Evolutionary conservation across 1,140 invertebrate genomes (phyloP).

Genomic region (Drosophila takahashii): DNA sequence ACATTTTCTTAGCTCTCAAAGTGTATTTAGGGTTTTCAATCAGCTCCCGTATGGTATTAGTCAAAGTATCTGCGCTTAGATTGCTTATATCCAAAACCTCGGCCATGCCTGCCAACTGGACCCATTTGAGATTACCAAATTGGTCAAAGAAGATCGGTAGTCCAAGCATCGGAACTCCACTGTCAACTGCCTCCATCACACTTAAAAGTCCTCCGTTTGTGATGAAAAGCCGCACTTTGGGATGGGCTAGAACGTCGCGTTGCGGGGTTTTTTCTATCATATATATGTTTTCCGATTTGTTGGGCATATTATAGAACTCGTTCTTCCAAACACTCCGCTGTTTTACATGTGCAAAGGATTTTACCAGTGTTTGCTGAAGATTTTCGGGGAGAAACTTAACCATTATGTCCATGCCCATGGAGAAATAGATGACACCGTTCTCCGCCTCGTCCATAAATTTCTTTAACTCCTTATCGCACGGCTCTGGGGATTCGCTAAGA

Average conservation of each 20-base stretch:
- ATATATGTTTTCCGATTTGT: slow-evolving; percentile 87
- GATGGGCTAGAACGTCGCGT: slow-evolving; percentile 84
- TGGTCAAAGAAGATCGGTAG: slow-evolving; percentile 56
- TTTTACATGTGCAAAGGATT: slow-evolving; percentile 40
- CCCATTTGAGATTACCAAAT: slow-evolving; percentile 37
- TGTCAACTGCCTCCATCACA: slow-evolving; percentile 35
- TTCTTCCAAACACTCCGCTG: slow-evolving; percentile 86
- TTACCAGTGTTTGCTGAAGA: slow-evolving; percentile 71
- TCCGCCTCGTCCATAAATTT: slow-evolving; percentile 86
- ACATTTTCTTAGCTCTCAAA: slow-evolving; percentile 70
- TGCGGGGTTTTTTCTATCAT: slow-evolving; percentile 86
- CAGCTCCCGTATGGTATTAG: slow-evolving; percentile 24
- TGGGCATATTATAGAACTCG: slow-evolving; percentile 72
- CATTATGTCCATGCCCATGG: slow-evolving; percentile 87
- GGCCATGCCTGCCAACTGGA: slow-evolving; percentile 86
- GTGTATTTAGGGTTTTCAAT: slow-evolving; percentile 30
- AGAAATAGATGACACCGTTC: slow-evolving; percentile 87
- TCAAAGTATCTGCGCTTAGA: slow-evolving; percentile 14
- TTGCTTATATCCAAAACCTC: slow-evolving; percentile 37
- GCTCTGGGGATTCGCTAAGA: slow-evolving; percentile 72
- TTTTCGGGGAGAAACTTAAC: slow-evolving; percentile 85
- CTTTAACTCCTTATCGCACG: slow-evolving; percentile 77
- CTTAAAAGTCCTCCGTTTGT: slow-evolving; percentile 52
- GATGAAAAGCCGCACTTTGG: slow-evolving; percentile 50
- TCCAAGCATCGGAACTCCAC: slow-evolving; percentile 50